Evolutionary conservation across 2,888 invertebrate genomes (phyloP), one percentile per base, ranked within the genome.

Genomic region (Sphaerophoria taeniata): DNA sequence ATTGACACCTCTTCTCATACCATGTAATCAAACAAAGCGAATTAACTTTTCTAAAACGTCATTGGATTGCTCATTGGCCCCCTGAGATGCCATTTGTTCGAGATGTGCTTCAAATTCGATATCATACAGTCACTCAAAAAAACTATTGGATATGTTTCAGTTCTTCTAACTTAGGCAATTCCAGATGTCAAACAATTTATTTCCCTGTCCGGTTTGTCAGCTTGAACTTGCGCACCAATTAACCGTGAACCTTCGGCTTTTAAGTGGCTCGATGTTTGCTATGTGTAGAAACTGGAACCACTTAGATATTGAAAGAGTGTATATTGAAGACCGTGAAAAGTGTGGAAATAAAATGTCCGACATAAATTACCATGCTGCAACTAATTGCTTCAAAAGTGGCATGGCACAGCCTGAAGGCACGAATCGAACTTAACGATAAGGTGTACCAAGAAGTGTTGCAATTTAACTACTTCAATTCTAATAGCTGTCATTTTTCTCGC

Each of bases 401-500:
- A 47, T 14, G 56, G 34, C 34, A 56, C 14, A 24, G 34, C 47
- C 75, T 47, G 0, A 36, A 45, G 75, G 84, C 75, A 39, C 24
- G 24, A 24, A 9, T 7, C 39, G 6, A 39, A 65, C 75, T 43
- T 70, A 71, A 81, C 78, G 70, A 61, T 69, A 61, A 74, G 70
- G 53, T 39, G 39, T 45, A 14, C 43, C 56, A 55, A 16, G n/a
- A 11, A 49, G 65, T 65, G 65, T 65, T 65, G 67, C 53, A 67
- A 31, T 53, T 67, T 49, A 65, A 34, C 58, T 65, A 69, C 67
- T 39, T 84, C 63, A 71, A 74, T 79, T 84, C 74, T 84, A 84
- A 84, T 84, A 71, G 83, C 74, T 79, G 83, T 75, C 79, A 84
- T 80, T 75, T 84, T 75, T 84, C 80, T 80, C 84, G 67, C 79